Conservation (phyloP, 2,113 vertebrate genomes). For the Callopanchax toddi region DNA sequence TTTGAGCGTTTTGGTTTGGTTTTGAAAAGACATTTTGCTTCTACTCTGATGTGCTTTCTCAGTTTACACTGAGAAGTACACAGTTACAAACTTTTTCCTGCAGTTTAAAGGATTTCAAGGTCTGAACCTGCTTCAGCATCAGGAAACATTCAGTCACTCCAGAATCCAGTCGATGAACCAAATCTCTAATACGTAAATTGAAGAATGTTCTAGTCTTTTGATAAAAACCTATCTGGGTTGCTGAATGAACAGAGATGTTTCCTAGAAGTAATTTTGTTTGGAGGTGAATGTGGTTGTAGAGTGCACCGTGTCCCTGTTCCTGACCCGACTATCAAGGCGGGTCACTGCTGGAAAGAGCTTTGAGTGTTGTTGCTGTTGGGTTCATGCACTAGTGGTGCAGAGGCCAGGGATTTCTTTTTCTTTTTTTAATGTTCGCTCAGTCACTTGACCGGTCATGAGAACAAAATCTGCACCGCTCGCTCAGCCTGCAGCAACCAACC, state of each 20-base stretch:
- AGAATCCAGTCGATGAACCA: too few species aligned
- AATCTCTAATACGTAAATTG: background rate
- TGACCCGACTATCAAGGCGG: background rate
- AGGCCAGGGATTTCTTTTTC: background rate
- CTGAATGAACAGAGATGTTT: background rate
- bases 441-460: background rate
- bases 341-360: background rate
- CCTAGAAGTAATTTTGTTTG: background rate
- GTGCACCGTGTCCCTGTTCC: background rate
- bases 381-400: background rate
- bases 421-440: background rate
- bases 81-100: too few species aligned
- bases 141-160: too few species aligned
- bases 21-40: too few species aligned
- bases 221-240: background rate
- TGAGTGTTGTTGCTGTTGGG: background rate
- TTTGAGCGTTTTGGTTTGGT: too few species aligned
- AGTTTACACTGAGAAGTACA: too few species aligned
- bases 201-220: background rate
- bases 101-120: too few species aligned
- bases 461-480: background rate
- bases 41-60: too few species aligned
- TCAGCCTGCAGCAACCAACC: background rate
- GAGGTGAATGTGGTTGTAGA: background rate
- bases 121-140: too few species aligned